These are phyloP conservation scores for Tromatobia lineatoria DNA, from an alignment of 2,888 invertebrate genomes.

Conservation along the genomic window DNA sequence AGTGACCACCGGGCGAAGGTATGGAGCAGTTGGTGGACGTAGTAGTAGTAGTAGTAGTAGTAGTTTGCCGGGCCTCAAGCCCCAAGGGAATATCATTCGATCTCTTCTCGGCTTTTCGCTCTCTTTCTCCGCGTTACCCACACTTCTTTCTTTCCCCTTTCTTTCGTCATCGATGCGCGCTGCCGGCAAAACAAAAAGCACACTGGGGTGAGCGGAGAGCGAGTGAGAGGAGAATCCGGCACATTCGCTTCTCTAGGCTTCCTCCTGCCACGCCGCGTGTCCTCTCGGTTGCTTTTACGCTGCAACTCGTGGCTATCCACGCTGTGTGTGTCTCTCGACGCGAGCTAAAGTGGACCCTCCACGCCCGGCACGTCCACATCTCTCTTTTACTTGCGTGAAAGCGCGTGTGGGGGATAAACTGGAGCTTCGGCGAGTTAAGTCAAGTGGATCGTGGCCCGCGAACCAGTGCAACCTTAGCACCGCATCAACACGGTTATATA, in stretches of 20 bases:
- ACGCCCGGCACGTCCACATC: slow-evolving; percentile 55
- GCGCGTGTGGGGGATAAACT: slow-evolving; percentile 71
- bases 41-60: not conserved
- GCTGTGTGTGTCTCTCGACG: not conserved
- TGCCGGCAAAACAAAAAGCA: slow-evolving; percentile 17
- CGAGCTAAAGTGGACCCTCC: slow-evolving; percentile 49
- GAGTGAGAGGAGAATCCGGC: slow-evolving; percentile 33
- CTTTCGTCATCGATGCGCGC: slow-evolving; percentile 38
- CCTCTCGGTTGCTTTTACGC: slow-evolving; percentile 14
- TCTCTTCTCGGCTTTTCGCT: slow-evolving; percentile 64
- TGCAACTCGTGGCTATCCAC: slow-evolving; percentile 1
- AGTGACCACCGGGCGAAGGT: slow-evolving; percentile 46
- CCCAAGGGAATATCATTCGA: slow-evolving; percentile 48
- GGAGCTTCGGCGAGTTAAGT: slow-evolving; percentile 72
- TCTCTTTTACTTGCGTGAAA: slow-evolving; percentile 65
- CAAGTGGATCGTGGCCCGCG: slow-evolving; percentile 68
- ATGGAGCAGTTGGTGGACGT: not conserved
- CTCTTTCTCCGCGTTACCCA: slow-evolving; percentile 64
- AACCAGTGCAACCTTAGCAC: slow-evolving; percentile 67
- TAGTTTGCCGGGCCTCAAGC: slow-evolving; percentile 4
- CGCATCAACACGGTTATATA: slow-evolving; percentile 60
- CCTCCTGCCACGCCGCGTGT: slow-evolving; percentile 35
- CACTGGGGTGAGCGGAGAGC: not conserved
- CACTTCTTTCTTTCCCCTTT: slow-evolving; percentile 58
- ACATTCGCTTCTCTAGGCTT: slow-evolving; percentile 23